Conservation (phyloP, 2,888 invertebrate species). For the Andrena bicolor region DNA sequence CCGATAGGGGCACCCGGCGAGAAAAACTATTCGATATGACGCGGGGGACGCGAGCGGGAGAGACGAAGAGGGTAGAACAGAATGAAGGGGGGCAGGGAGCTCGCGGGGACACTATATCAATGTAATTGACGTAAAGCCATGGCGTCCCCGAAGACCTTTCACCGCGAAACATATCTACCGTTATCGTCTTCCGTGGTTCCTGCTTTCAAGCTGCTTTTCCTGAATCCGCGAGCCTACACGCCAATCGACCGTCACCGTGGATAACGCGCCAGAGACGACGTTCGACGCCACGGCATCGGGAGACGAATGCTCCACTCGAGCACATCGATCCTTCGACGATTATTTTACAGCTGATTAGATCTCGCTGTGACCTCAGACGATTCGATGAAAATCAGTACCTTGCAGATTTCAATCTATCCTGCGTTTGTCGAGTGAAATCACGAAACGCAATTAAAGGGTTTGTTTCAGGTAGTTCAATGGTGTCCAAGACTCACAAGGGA, state of each 20-base stretch:
- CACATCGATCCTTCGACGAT: slow-evolving; percentile 61
- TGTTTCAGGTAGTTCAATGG: too few species aligned
- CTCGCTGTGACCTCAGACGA: slow-evolving; percentile 20
- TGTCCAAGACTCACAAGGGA: too few species aligned
- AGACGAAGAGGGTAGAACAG: slow-evolving; percentile 43
- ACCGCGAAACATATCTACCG: slow-evolving; percentile 73
- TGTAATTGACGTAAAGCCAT: slow-evolving; percentile 76
- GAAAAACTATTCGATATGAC: slow-evolving; percentile 51
- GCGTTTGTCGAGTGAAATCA: neutral
- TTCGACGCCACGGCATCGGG: slow-evolving; percentile 16
- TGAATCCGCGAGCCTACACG: slow-evolving; percentile 59
- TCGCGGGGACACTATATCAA: slow-evolving; percentile 73
- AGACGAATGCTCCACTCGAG: slow-evolving; percentile 33
- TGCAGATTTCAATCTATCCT: slow-evolving; percentile 11
- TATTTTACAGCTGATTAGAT: slow-evolving; percentile 57
- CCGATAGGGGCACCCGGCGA: slow-evolving; percentile 35
- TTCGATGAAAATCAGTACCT: slow-evolving; percentile 52
- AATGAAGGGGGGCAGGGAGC: slow-evolving; percentile 44
- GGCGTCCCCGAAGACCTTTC: slow-evolving; percentile 73
- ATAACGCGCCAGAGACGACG: slow-evolving; percentile 43
- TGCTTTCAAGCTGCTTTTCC: slow-evolving; percentile 66
- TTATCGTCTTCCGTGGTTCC: slow-evolving; percentile 73
- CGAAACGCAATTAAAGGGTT: neutral
- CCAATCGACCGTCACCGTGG: slow-evolving; percentile 62
- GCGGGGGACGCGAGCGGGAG: slow-evolving; percentile 37